A percentile compares a stretch with the other conserved stretches of the same genome.
phyloP scores from a whole-genome alignment of 2,113 vertebrate species.

The Ondatra zibethicus region DNA sequence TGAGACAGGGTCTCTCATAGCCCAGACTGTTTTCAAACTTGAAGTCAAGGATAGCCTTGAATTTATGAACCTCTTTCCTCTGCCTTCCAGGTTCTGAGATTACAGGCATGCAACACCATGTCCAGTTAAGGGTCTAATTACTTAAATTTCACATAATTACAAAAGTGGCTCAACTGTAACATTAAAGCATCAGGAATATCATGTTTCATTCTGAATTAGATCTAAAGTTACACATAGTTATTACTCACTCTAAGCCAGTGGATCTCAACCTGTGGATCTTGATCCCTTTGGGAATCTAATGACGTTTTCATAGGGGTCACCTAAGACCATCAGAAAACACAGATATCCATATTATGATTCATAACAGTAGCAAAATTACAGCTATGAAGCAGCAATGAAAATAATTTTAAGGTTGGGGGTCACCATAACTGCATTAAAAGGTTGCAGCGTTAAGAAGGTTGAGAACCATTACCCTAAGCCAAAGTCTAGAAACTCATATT shows the following conservation, averaged over 20 bases:
- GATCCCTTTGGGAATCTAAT: not conserved
- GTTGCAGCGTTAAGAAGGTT: not conserved
- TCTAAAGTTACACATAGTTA: not conserved
- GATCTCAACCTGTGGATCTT: not conserved
- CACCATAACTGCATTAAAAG: not conserved
- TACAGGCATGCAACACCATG: not conserved
- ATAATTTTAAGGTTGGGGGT: not conserved
- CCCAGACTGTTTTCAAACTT: not conserved
- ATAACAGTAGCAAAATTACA: not conserved
- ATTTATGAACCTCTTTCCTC: not conserved
- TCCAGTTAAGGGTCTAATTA: not conserved
- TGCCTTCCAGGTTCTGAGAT: not conserved
- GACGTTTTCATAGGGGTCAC: not conserved
- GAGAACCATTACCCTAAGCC: not conserved
- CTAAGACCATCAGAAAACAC: not conserved
- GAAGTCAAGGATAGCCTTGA: not conserved
- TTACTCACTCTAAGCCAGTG: not conserved
- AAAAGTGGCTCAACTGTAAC: conserved; percentile 4
- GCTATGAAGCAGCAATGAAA: not conserved
- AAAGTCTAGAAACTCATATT: not conserved
- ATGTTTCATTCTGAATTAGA: not conserved
- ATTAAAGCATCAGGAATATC: not conserved
- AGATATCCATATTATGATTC: not conserved
- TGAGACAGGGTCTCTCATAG: not conserved
- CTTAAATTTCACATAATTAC: not conserved